Conservation (phyloP, 2,113 vertebrate genomes). For the Cariama cristata region DNA sequence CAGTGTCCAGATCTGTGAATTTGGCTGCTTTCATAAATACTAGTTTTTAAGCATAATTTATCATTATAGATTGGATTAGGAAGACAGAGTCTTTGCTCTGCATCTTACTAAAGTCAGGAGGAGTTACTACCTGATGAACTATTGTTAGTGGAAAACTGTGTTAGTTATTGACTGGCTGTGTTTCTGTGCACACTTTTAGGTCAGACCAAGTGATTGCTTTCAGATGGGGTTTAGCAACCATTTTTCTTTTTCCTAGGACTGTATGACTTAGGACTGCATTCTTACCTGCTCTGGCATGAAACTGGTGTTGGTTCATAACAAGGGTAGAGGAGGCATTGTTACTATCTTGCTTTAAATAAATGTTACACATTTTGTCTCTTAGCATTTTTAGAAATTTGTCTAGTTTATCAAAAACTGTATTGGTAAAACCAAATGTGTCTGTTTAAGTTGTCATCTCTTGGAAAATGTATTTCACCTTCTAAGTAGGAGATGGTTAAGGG, state of each 20-base stretch:
- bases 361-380: not conserved
- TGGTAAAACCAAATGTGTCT: not conserved
- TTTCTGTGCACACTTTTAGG: not conserved
- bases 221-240: not conserved
- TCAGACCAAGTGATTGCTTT: not conserved
- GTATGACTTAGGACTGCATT: not conserved
- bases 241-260: not conserved
- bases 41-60: not conserved
- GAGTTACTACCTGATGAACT: not conserved
- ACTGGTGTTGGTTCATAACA: not conserved
- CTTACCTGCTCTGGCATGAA: not conserved
- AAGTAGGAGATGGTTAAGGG: not conserved
- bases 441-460: not conserved
- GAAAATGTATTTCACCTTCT: not conserved
- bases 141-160: not conserved
- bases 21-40: not conserved
- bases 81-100: not conserved
- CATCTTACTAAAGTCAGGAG: not conserved
- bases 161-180: not conserved
- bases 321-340: not conserved
- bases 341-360: not conserved
- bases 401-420: not conserved
- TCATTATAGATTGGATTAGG: not conserved
- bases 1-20: not conserved
- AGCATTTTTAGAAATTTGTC: not conserved